Conservation (phyloP, 1,140 invertebrate genomes). For the Sinella curviseta region DNA sequence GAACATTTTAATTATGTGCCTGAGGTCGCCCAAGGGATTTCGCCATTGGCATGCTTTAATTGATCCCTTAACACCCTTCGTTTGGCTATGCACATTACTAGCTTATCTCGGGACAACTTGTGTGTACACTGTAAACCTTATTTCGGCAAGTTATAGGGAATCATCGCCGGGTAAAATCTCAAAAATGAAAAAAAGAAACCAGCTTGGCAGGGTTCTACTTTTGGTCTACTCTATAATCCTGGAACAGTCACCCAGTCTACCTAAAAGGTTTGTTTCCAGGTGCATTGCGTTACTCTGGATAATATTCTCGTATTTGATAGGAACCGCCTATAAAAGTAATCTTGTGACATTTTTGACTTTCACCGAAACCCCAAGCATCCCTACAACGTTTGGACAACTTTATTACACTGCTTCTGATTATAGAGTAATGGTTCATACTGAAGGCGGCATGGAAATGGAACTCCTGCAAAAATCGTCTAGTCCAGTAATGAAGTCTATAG, state of each 20-base stretch:
- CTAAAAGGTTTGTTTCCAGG: not conserved
- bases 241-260: not conserved
- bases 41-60: not conserved
- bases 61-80: not conserved
- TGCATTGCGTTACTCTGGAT: not conserved
- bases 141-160: not conserved
- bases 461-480: not conserved
- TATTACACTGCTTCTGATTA: not conserved
- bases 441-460: not conserved
- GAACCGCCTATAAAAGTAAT: not conserved
- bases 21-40: not conserved
- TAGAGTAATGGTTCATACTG: not conserved
- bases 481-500: not conserved
- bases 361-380: not conserved
- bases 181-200: no score
- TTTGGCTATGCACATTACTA: not conserved
- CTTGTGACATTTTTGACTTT: not conserved
- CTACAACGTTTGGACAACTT: not conserved
- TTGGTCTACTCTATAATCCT: not conserved
- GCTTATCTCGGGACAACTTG: not conserved
- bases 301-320: not conserved
- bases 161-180: no score
- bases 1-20: not conserved
- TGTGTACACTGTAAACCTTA: not conserved
- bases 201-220: no score